Conservation (phyloP, 1,140 invertebrate species). For the Matsumurasca onukii region DNA sequence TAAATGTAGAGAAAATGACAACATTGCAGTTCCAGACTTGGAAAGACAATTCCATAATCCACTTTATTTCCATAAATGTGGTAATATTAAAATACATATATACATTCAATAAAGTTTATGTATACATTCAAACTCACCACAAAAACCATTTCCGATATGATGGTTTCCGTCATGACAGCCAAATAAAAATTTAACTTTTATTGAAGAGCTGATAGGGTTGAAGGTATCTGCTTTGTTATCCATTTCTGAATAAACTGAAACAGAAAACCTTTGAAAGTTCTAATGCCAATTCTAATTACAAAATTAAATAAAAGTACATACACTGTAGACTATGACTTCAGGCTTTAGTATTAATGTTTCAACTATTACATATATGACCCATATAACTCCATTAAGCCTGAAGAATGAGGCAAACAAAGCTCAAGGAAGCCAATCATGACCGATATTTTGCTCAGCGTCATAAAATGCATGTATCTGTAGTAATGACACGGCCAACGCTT, state of each 20-base stretch:
- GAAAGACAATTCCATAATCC: neutral
- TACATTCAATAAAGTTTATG: neutral
- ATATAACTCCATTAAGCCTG: too few relatives aligned
- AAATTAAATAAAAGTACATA: neutral
- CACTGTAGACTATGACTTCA: neutral
- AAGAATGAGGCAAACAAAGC: too few relatives aligned
- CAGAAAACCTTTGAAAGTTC: neutral
- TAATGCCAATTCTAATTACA: neutral
- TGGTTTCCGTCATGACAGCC: neutral
- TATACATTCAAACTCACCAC: neutral
- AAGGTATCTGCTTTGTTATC: neutral
- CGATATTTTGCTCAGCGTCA: too few relatives aligned
- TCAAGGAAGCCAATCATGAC: too few relatives aligned
- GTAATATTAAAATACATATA: neutral
- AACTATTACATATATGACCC: too few relatives aligned
- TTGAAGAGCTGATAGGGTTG: neutral
- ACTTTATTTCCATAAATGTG: too few relatives aligned
- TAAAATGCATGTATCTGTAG: too few relatives aligned
- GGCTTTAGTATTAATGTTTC: neutral
- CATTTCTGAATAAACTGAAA: neutral
- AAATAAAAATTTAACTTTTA: neutral
- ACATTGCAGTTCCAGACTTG: neutral
- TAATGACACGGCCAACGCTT: too few relatives aligned
- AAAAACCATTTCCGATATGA: neutral
- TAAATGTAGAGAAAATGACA: too few relatives aligned